Base-by-base conservation (phyloP, 2,888 invertebrate genomes). In the Cinara cedri region DNA sequence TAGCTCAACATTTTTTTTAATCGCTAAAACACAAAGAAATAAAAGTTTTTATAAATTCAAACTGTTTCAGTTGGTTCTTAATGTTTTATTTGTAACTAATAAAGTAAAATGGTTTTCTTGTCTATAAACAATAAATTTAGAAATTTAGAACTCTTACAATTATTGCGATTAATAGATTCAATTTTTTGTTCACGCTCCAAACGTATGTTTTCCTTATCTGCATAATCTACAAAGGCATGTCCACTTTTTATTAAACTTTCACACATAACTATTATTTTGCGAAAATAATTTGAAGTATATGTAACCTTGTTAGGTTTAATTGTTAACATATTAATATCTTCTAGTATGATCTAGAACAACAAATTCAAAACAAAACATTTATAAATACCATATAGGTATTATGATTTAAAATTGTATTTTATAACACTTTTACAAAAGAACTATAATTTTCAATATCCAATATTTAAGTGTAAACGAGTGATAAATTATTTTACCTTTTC, bases 151-250 rank as follows among this genome's bases (percentile, higher is more conserved):
- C 19, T 87, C 91, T 87, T 86, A 96, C 96, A 88, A 85, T 96
- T 96, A 83, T 89, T 91, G 83, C 97, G 90, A 86, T 95, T 95
- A 76, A 87, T 89, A 60, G 97, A 97, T 82, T 96, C 95, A 13
- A 90, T 86, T 85, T 91, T 91, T 86, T 95, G 93, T 83, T 98
- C 98, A 16, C 99, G 89, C 86, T 99, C 96, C 78, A 90, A 90
- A 86, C 98, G 97, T 98, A 99, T 99, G 81, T 90, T 88, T 84
- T 97, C 95, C 0, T 96, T 92, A 6, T 96, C 94, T 0, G 99
- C 99, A 86, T 99, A 94, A 85, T 99, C 99, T 0, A 95, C 97
- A 85, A 95, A 99, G 0, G 98, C 98, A 84, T 93, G 94, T n/a
- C 93, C 92, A 57, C 93, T 91, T 83, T 90, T 92, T 57, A 99